Percentiles rank a stretch among this genome's conserved stretches.
These are phyloP conservation scores for Poeciliopsis gracilis DNA, from an alignment of 2,797 vertebrate genomes.

Conservation along the genomic window DNA sequence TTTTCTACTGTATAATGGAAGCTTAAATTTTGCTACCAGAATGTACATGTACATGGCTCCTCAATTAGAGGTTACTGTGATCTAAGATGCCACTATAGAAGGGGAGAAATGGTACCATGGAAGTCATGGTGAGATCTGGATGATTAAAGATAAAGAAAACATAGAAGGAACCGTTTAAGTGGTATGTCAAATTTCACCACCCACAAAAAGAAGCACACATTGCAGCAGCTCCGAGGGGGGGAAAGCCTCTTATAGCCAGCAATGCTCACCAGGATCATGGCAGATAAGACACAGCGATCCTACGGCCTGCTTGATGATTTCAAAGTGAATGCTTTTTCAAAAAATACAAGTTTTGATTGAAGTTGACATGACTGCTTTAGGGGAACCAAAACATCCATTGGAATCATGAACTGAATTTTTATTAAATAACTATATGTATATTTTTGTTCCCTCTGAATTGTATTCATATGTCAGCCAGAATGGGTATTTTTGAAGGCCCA, in stretches of 20 bases:
- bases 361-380: constrained; percentile 42
- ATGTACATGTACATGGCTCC: constrained; percentile 37
- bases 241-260: constrained; percentile 69
- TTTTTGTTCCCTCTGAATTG: constrained; percentile 20
- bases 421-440: constrained; percentile 27
- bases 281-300: constrained; percentile 59
- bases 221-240: constrained; percentile 51
- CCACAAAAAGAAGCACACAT: constrained; percentile 37
- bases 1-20: constrained; percentile 29
- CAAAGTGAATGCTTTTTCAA: constrained; percentile 62
- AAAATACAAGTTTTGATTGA: constrained; percentile 56
- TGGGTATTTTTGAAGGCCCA: constrained; percentile 7
- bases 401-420: constrained; percentile 16
- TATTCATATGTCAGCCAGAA: background rate
- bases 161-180: constrained; percentile 35
- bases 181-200: constrained; percentile 62
- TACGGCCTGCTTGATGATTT: constrained; percentile 62
- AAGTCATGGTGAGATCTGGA: constrained; percentile 14
- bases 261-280: constrained; percentile 57
- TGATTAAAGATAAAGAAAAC: constrained; percentile 28
- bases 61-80: constrained; percentile 39
- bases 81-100: background rate
- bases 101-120: constrained; percentile 16
- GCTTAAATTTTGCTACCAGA: constrained; percentile 11
- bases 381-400: constrained; percentile 22